Evolutionary conservation across 1,140 invertebrate species (phyloP), one percentile per base, ranked within the genome.

Genomic region (Grapholita molesta): DNA sequence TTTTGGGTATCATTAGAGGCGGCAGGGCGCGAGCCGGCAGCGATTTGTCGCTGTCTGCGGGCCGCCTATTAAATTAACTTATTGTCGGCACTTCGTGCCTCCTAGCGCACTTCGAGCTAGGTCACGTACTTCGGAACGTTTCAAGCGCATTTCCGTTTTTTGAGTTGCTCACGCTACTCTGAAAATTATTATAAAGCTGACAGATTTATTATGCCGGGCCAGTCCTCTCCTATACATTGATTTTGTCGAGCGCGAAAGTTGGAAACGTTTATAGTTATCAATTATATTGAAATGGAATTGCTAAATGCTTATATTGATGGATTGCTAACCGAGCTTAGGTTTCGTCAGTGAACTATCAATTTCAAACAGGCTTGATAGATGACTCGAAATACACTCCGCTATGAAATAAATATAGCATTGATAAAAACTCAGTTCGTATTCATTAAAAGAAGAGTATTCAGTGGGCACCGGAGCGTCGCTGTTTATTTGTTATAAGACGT

Each of bases 111-210:
- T 24, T 65, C 72, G 69, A 67, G 25, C 48, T 23, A 48, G 71
- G 81, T 84, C 83, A 86, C 85, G 83, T 79, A 79, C 83, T 61
- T 77, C 77, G 68, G 82, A 88, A 83, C 82, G 81, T 85, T 88
- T 87, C 83, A 82, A 83, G 74, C 75, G 75, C 73, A 74, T 77
- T 86, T 87, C 83, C 82, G 83, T 73, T 82, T 78, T 78, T 72
- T 77, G 64, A 70, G 72, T 65, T 24, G 70, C 70, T 72, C 70
- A 74, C 76, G 76, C 21, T 24, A 24, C 64, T 30, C 15, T 55
- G 7, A 24, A 57, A 28, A 6, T 32, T 30, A n/a, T 61, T 28
- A 61, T 28, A 48, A 48, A 15, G 24, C 55, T 15, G 25, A 12
- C 55, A 15, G 55, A 61, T 32, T 61, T 61, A 11, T 4, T 57